Evolutionary conservation across 2,888 invertebrate genomes (phyloP).

Genomic region (Hyposoter dolosus): DNA sequence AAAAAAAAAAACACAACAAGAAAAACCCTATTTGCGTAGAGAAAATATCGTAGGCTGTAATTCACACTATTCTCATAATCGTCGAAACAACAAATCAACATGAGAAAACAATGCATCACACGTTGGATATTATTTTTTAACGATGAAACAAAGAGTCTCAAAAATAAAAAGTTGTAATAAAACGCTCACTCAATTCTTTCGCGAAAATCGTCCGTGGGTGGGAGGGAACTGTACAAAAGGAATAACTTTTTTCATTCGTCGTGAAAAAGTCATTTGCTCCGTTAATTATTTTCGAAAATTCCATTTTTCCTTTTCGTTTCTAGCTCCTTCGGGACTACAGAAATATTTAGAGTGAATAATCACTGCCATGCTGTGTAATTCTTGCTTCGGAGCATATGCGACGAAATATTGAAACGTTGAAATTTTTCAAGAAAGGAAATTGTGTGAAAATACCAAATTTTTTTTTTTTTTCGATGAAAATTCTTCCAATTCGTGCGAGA

Average conservation of each 20-base stretch:
- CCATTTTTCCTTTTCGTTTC: neutral
- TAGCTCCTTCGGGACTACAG: slow-evolving; percentile 63
- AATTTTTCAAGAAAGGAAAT: neutral
- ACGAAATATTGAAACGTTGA: neutral
- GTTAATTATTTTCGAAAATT: neutral
- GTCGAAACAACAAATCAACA: slow-evolving; percentile 15
- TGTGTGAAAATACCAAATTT: neutral
- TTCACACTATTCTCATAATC: slow-evolving; percentile 77
- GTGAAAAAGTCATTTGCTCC: no score
- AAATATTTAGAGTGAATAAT: slow-evolving; percentile 79
- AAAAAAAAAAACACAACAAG: slow-evolving; percentile 22
- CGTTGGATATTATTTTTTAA: slow-evolving; percentile 39
- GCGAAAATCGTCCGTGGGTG: neutral
- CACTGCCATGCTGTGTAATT: slow-evolving; percentile 83
- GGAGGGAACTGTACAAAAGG: neutral
- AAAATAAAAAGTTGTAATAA: neutral
- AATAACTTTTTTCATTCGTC: neutral
- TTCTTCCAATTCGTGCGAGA: neutral
- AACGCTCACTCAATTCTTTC: neutral
- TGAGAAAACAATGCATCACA: slow-evolving; percentile 36
- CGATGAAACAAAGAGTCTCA: neutral
- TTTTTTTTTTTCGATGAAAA: neutral
- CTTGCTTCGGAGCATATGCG: slow-evolving; percentile 79
- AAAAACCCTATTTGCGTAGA: slow-evolving; percentile 78
- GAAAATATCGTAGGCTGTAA: slow-evolving; percentile 79